Conservation (phyloP, 92 coral and sea anemone species). For the Umimayanthus chanpuru region DNA sequence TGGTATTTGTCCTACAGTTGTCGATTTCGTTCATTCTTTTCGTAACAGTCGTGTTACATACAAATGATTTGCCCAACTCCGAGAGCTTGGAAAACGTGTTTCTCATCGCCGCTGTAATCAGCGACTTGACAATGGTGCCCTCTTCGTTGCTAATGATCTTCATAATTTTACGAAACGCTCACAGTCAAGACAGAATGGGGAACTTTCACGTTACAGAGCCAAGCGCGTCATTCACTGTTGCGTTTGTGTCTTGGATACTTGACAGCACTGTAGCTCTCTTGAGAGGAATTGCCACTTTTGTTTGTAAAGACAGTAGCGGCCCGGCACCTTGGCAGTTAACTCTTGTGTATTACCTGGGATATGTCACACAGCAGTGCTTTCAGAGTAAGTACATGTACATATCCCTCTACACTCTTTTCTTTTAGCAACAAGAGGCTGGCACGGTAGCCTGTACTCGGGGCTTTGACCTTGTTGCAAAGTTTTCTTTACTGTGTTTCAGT, state of each 20-base stretch:
- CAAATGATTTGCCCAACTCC: neutral
- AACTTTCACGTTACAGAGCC: conserved; percentile 36
- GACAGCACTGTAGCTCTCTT: conserved; percentile 33
- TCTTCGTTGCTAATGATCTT: conserved; percentile 17
- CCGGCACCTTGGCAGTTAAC: conserved; percentile 22
- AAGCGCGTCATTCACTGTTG: conserved; percentile 54
- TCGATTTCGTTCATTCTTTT: conserved; percentile 9
- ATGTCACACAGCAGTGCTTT: conserved; percentile 12
- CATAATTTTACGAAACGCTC: conserved; percentile 42
- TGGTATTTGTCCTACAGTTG: conserved; percentile 6
- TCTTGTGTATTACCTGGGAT: neutral
- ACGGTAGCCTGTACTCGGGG: too few species aligned
- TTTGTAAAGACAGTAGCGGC: conserved; percentile 9
- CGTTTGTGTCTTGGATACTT: conserved; percentile 58
- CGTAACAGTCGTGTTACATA: conserved; percentile 22
- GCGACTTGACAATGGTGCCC: conserved; percentile 13
- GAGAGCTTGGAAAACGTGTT: neutral
- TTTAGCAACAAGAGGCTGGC: too few species aligned
- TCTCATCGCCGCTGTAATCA: neutral
- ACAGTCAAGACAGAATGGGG: conserved; percentile 41
- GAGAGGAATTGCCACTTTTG: conserved; percentile 20
- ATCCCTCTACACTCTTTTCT: neutral
- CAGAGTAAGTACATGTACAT: conserved; percentile 23
- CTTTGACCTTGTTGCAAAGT: too few species aligned
- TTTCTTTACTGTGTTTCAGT: too few species aligned